Base-by-base conservation (phyloP, 2,113 vertebrate genomes). In the Dasyprocta punctata region DNA sequence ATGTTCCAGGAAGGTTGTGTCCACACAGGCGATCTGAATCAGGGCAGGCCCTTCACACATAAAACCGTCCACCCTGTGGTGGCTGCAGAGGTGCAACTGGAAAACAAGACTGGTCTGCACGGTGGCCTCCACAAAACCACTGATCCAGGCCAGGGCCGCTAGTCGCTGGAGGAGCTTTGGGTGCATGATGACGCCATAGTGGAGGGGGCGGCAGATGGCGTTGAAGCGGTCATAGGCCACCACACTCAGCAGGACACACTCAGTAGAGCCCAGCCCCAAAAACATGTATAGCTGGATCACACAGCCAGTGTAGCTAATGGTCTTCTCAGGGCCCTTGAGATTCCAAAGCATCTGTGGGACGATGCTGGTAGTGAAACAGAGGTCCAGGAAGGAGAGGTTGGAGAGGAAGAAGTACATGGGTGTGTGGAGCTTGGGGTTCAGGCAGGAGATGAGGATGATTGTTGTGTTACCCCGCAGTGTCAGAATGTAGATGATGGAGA, bases 321-420 rank as follows among this genome's bases (percentile, higher is more conserved):
- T 97, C 61, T 96, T 96, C 69, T 85, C 44, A 10, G 89, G 61
- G 14, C 61, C 92, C 7, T 38, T 90, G 92, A 97, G 77, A 12
- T 91, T 96, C 93, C 93, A 93, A 9, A 96, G 77, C 90, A 93
- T 90, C 17, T 97, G 90, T 4, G 95, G 92, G 3, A 97, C 47
- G 17, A 95, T 33, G 60, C 87, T 93, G 22, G 90, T 96, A 1
- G 84, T 96, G 67, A 94, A 94, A 49, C 87, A 90, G 65, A 95
- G 83, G 69, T 91, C 83, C 54, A 94, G 44, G 60, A 96, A 89
- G 13, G 91, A 96, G 49, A 95, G 88, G n/a, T 93, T 96, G 8
- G 83, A 95, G 2, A 95, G 90, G 61, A 95, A 95, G 90, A 95
- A 95, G 38, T 93, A 97, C 90, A 91, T 95, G 87, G 83, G 90